These are phyloP conservation scores for Oligia latruncula DNA, from an alignment of 2,888 invertebrate species.

Conservation along the genomic window DNA sequence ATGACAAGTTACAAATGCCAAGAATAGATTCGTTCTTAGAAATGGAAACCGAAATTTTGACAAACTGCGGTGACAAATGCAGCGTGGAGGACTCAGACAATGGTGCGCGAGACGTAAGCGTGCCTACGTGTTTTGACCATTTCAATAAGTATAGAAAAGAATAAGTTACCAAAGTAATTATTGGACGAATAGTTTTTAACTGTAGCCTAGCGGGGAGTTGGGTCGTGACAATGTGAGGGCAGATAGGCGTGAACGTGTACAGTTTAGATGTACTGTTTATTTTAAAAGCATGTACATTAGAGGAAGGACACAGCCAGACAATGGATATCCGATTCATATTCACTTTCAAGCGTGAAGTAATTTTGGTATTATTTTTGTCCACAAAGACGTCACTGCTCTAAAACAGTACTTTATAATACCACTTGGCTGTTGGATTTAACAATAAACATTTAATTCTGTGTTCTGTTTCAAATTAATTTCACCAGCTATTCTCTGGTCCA, in stretches of 20 bases:
- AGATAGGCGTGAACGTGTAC: slow-evolving; percentile 77
- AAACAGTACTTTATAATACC: slow-evolving; percentile 7
- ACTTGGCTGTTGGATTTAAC: slow-evolving; percentile 16
- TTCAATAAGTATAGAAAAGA: slow-evolving; percentile 83
- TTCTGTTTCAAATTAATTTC: slow-evolving; percentile 8
- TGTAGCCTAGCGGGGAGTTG: slow-evolving; percentile 85
- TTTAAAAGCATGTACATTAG: slow-evolving; percentile 62
- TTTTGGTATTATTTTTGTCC: slow-evolving; percentile 54
- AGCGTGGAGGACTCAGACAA: slow-evolving; percentile 77
- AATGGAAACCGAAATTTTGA: slow-evolving; percentile 89
- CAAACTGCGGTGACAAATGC: slow-evolving; percentile 86
- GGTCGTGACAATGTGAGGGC: slow-evolving; percentile 71
- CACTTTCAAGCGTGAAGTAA: slow-evolving; percentile 63
- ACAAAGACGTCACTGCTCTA: slow-evolving; percentile 43
- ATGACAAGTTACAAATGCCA: slow-evolving; percentile 80
- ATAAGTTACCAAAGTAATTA: slow-evolving; percentile 87
- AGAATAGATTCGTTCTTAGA: slow-evolving; percentile 81
- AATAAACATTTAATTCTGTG: neutral
- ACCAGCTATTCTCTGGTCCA: neutral
- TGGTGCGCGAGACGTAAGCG: slow-evolving; percentile 83
- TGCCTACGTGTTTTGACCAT: slow-evolving; percentile 87
- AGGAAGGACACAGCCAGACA: slow-evolving; percentile 63
- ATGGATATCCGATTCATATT: slow-evolving; percentile 65
- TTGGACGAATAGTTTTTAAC: slow-evolving; percentile 82
- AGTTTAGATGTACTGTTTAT: slow-evolving; percentile 68